Base-by-base conservation (phyloP, 2,797 vertebrate genomes). In the Chanos chanos region DNA sequence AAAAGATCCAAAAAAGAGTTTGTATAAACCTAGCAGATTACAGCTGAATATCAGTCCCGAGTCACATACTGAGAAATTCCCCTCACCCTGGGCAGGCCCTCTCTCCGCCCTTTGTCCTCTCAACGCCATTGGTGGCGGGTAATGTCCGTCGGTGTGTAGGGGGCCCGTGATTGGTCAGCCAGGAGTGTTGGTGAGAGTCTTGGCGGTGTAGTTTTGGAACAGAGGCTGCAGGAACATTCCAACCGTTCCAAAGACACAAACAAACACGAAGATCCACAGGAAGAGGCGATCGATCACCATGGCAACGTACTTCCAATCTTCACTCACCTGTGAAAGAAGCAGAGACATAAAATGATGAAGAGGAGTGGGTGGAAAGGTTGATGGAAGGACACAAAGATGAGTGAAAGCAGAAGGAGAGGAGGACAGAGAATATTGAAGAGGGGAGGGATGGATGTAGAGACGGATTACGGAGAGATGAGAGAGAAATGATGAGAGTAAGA, bases 211-310 rank as follows among this genome's bases (percentile, higher is more conserved):
- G 83, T 95, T 98, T 87, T 96, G 96, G 89, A 94, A 97, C 44
- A 98, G 93, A 0, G 96, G 96, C 86, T 98, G 96, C 58, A 98
- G 74, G 80, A 98, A 98, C 95, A 98, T 98, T 67, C 95, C 95
- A 0, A 98, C 10, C 0, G 96, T 98, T 77, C 96, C 96, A 0
- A 91, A 96, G 65, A 98, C 94, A 0, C 96, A 98, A 69, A 98
- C 95, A 1, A 97, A 95, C 61, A 99, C 83, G 4, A 97, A 98
- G 85, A 99, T 93, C 96, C 96, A 99, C 34, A 98, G 80, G 87
- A 99, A 99, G 49, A 99, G 93, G 36, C 96, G 95, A 76, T 98
- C 96, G 7, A 97, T 98, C 79, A 98, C 96, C 96, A 98, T 98
- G 85, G 96, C 95, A 6, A 98, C 95, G 0, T 98, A 98, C 78